These are phyloP conservation scores for Pseudoatta argentina DNA, from an alignment of 1,140 invertebrate species.

Conservation along the genomic window DNA sequence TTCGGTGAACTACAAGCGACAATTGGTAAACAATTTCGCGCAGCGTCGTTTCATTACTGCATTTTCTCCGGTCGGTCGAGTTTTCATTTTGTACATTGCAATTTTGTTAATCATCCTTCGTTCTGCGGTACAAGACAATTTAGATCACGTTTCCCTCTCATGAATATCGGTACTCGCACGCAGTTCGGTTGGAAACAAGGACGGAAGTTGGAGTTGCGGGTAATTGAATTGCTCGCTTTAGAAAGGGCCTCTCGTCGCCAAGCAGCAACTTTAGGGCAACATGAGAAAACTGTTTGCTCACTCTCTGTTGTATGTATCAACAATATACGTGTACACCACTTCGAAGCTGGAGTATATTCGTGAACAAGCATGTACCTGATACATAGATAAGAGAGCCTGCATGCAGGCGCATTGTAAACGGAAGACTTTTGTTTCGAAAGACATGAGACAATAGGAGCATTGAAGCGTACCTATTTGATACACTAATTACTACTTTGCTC, in stretches of 20 bases:
- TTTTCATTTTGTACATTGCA: constrained; percentile 43
- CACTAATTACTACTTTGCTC: constrained; percentile 45
- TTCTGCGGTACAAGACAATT: constrained; percentile 68
- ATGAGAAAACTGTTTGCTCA: constrained; percentile 74
- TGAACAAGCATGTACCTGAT: constrained; percentile 67
- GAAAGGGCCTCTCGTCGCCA: constrained; percentile 48
- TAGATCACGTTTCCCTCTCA: constrained; percentile 61
- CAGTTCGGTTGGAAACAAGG: constrained; percentile 68
- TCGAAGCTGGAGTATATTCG: constrained; percentile 36
- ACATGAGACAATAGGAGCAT: constrained; percentile 46
- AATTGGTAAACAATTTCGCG: neutral
- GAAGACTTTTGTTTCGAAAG: constrained; percentile 68
- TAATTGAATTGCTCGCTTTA: constrained; percentile 75
- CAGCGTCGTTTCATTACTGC: constrained; percentile 1
- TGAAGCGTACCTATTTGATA: constrained; percentile 29
- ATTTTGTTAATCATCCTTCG: constrained; percentile 65
- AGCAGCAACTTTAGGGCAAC: constrained; percentile 68
- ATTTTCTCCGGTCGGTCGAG: constrained; percentile 19
- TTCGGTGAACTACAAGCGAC: constrained; percentile 13
- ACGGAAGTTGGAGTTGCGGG: constrained; percentile 67
- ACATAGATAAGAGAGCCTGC: constrained; percentile 66
- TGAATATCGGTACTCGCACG: constrained; percentile 63
- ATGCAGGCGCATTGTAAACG: constrained; percentile 70
- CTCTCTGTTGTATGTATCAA: constrained; percentile 64
- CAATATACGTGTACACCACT: constrained; percentile 53